A percentile compares a stretch with the other conserved stretches of the same genome.
Conservation (phyloP, 2,888 invertebrate species). For the Meliscaeva auricollis region DNA sequence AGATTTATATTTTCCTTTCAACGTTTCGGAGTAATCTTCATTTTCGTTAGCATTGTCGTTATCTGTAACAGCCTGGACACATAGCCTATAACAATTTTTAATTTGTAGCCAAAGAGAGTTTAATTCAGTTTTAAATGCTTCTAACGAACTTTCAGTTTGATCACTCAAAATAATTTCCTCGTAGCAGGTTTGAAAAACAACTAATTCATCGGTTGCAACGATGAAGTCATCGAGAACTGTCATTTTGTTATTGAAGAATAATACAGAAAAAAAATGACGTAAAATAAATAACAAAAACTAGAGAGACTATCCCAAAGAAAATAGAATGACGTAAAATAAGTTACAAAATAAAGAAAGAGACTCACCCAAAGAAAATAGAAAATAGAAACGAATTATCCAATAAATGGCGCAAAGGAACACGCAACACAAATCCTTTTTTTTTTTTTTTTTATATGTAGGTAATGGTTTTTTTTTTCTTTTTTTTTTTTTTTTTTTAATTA, state of each 20-base stretch:
- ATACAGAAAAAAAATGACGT: too few species aligned
- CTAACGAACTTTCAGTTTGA: background rate
- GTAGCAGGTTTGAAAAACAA: conserved; percentile 1
- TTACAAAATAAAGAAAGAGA: too few species aligned
- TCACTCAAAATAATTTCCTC: background rate
- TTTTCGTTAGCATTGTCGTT: background rate
- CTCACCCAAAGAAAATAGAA: too few species aligned
- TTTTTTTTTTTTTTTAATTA: too few species aligned
- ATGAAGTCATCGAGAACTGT: background rate
- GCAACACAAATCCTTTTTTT: too few species aligned
- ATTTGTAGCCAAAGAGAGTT: background rate
- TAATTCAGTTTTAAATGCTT: conserved; percentile 3
- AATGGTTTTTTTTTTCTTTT: too few species aligned
- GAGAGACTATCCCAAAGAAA: too few species aligned
- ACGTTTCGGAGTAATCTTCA: conserved; percentile 2
- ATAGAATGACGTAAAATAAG: too few species aligned
- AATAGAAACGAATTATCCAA: too few species aligned
- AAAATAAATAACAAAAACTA: too few species aligned
- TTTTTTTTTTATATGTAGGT: too few species aligned
- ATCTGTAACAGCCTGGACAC: background rate
- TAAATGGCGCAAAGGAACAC: too few species aligned
- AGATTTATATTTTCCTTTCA: conserved; percentile 9
- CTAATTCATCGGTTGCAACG: conserved; percentile 1
- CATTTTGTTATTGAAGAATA: background rate
- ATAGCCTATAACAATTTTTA: background rate